Base-by-base conservation (phyloP, 2,797 vertebrate genomes). In the Sus cebifrons region DNA sequence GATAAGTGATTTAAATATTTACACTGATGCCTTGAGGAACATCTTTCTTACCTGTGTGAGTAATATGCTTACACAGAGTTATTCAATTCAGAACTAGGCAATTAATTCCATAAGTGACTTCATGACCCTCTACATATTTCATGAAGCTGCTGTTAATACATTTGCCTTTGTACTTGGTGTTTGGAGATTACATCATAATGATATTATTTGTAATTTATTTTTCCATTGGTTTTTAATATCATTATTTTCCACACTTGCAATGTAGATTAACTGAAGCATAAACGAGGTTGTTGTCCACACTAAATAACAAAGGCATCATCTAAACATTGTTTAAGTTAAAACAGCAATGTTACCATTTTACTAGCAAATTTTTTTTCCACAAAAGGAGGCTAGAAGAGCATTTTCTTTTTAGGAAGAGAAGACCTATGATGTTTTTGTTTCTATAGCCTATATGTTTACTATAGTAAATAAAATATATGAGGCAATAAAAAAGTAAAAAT, bases 381-480 rank as follows among this genome's bases (percentile, higher is more conserved):
- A 11, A 4, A 27, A 23, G 14, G 29, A 16, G 11, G 15, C 40
- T 16, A 68, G 2, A 32, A 68, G 2, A 32, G 2, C 27, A 32
- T 9, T 2, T 60, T 75, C 15, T 27, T 93, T 85, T 90, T 40
- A 64, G 65, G 49, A 94, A 81, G 75, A 58, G 27, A 86, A 70
- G 64, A 83, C 0, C 0, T 25, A 0, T 32, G 49, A 32, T 44
- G 68, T 78, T 87, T 70, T 62, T 49, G 18, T 36, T 84, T 86
- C 64, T 29, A 54, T 56, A 54, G 40, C 49, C 73, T 62, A 3
- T 23, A 36, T 10, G 9, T 82, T 82, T 52, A 79, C 2, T 68
- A 25, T 14, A 93, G 23, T 54, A 73, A 83, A 92, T 29, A 60
- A 60, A 60, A 93, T n/a, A 81, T 71, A 64, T n/a, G 77, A 96